Evolutionary conservation across 2,888 invertebrate species (phyloP), one percentile per base, ranked within the genome.

Genomic region (Invenusta paracnida): DNA sequence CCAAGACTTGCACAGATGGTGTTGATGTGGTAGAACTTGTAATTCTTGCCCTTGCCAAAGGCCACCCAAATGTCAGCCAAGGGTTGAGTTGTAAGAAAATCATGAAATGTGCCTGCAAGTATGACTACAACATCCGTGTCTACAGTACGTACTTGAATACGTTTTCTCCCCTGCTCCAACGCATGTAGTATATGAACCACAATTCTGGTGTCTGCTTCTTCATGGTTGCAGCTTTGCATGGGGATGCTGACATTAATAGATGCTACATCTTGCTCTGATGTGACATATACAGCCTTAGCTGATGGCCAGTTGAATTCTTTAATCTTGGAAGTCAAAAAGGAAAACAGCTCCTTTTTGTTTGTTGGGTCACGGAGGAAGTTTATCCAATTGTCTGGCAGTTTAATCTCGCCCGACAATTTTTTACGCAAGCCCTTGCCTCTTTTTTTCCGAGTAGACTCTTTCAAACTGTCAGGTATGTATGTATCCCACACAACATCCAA

Each of bases 171-270:
- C 13, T 66, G 17, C 84, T 84, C 73, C 13, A 84, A 25, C 28
- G 83, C 11, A 84, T 81, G 84, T 27, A 27, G 28, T 67, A 84
- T 67, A 25, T 84, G 84, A 66, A 86, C 86, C 25, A 82, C 67
- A 0, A 86, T 83, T n/a, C 86, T 86, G 13, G 79, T 86, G 82
- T 83, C 84, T 30, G 84, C 84, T 25, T 84, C 73, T 84, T 84
- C 84, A 27, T 84, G 81, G 67, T 84, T 84, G 84, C 84, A 84
- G 67, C 67, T 66, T 27, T 29, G 67, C 84, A 84, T 84, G 28
- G 28, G 17, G 67, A 84, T 66, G n/a, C 67, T 27, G 66, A 79
- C 28, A 27, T 29, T 31, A 66, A 84, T 67, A 84, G 66, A 84
- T 66, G 67, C 28, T 28, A 84, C 87, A 67, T 82, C 81, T n/a